Evolutionary conservation across 2,113 vertebrate species (phyloP).

Genomic region (Sialia sialis): DNA sequence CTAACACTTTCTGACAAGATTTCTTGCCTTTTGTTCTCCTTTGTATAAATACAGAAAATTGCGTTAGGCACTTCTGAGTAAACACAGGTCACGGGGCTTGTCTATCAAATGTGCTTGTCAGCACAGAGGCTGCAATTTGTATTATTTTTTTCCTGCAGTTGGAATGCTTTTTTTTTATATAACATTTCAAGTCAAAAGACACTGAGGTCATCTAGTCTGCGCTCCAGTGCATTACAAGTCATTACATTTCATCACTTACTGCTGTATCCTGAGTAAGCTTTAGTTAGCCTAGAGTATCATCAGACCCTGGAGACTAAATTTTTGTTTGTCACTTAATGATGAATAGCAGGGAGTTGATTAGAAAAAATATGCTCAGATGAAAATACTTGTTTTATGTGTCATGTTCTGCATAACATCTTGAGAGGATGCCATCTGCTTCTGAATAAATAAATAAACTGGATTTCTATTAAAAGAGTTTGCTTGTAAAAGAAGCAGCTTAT

Average conservation of each 20-base stretch:
- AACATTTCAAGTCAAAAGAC: not conserved
- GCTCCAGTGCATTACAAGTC: not conserved
- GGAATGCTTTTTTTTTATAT: not conserved
- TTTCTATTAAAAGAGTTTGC: conserved; percentile 44
- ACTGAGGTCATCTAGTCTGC: not conserved
- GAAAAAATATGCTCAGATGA: conserved; percentile 61
- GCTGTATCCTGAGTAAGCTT: not conserved
- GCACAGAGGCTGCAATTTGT: not conserved
- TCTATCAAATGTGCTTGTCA: not conserved
- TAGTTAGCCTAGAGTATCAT: conserved; percentile 29
- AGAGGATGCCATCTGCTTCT: conserved; percentile 61
- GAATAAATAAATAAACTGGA: conserved; percentile 60
- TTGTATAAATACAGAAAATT: not conserved
- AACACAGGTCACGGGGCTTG: not conserved
- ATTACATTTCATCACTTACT: conserved; percentile 38
- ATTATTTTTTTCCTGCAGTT: not conserved
- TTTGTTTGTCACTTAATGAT: conserved; percentile 60
- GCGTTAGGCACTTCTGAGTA: not conserved
- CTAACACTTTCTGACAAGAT: not conserved
- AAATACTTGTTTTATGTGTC: conserved; percentile 54
- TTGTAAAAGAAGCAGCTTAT: conserved; percentile 57
- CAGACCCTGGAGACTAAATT: conserved; percentile 38
- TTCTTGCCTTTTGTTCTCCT: not conserved
- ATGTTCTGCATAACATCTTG: conserved; percentile 58
- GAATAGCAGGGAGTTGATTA: conserved; percentile 61